phyloP scores from a whole-genome alignment of 2,797 vertebrate species.

The Graptemys geographica region DNA sequence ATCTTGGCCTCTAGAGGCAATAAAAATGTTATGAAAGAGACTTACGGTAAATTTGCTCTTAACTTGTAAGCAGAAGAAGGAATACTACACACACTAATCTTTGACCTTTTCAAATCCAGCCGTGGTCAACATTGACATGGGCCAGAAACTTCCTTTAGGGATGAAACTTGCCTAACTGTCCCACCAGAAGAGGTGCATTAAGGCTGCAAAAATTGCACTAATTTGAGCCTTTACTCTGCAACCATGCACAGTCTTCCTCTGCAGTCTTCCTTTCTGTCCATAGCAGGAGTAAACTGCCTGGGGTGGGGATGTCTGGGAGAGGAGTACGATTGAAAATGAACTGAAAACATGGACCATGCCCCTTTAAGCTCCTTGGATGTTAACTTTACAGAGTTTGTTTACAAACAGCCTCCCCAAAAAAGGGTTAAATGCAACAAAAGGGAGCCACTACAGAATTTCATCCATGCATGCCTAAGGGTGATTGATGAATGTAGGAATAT shows the following conservation, averaged over 20 bases:
- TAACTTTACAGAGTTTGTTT: not conserved
- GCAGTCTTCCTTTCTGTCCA: not conserved
- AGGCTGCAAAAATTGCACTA: rapidly evolving
- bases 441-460: not conserved
- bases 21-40: not conserved
- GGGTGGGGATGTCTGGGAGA: not conserved
- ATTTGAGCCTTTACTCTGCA: rapidly evolving
- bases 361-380: not conserved
- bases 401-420: not conserved
- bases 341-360: not conserved
- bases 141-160: not conserved
- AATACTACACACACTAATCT: not conserved
- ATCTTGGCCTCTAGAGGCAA: not conserved
- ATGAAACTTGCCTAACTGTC: not conserved
- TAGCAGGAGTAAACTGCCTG: rapidly evolving
- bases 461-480: rapidly evolving
- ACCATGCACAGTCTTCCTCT: not conserved
- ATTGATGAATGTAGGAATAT: not conserved
- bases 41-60: not conserved
- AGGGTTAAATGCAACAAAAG: not conserved
- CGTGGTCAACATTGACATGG: rapidly evolving
- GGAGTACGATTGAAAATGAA: not conserved
- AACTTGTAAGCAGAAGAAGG: not conserved
- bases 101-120: not conserved
- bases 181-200: not conserved